Conservation (phyloP, 35 echinoderm and acorn worm species). For the Heliocidaris tuberculata region DNA sequence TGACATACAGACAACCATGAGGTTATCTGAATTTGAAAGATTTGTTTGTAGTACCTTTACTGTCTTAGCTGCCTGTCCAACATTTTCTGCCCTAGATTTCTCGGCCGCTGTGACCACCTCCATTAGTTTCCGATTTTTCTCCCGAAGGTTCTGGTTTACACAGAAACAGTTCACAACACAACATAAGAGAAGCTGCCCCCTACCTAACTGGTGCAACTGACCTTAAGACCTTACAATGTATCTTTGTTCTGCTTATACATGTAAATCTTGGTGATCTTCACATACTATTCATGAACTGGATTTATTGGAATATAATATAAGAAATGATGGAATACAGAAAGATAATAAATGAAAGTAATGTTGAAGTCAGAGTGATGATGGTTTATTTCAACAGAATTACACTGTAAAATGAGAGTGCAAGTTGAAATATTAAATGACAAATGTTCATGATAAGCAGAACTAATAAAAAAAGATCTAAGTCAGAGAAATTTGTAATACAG, state of each 20-base stretch:
- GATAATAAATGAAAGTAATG: background rate
- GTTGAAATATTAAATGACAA: background rate
- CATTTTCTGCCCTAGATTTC: constrained; percentile 75
- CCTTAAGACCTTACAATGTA: background rate
- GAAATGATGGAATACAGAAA: background rate
- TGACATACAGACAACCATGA: background rate
- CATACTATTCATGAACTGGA: background rate
- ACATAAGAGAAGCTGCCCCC: background rate
- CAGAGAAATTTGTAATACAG: background rate
- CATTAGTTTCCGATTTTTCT: constrained; percentile 99
- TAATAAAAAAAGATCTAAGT: background rate
- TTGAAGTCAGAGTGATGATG: background rate
- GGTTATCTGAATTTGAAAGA: background rate
- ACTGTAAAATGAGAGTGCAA: background rate
- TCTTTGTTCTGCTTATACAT: background rate
- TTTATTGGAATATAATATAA: background rate
- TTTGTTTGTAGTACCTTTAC: constrained; percentile 73
- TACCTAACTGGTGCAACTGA: background rate
- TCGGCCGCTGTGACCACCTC: constrained; percentile 87
- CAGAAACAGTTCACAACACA: constrained; percentile 42
- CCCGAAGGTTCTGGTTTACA: constrained; percentile 77
- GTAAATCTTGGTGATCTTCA: background rate
- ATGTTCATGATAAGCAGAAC: background rate
- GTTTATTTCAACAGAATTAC: background rate
- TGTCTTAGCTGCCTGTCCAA: constrained; percentile 60